Conservation (phyloP, 2,888 invertebrate genomes). For the Cabera pusaria region DNA sequence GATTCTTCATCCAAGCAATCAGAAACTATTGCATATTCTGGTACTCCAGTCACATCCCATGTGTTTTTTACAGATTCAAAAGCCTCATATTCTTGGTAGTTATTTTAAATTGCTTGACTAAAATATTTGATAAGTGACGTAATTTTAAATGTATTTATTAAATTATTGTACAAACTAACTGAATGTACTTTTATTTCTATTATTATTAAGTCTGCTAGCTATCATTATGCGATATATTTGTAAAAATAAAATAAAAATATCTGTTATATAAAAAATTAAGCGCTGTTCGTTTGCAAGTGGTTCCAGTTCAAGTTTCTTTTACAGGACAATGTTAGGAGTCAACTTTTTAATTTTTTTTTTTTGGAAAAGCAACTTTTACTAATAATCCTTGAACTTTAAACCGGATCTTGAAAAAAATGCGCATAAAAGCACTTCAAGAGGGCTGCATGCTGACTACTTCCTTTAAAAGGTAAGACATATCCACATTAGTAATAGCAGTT, state of each 20-base stretch:
- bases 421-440: slow-evolving; percentile 3
- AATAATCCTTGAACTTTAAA: slow-evolving; percentile 6
- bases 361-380: slow-evolving; percentile 13
- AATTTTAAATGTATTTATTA: background rate
- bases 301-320: no score
- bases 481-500: slow-evolving; percentile 17
- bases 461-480: slow-evolving; percentile 17
- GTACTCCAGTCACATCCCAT: slow-evolving; percentile 46
- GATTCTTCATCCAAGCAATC: background rate
- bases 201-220: no score
- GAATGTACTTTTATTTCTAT: no score
- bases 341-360: no score
- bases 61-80: slow-evolving; percentile 48
- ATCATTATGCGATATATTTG: no score
- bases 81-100: slow-evolving; percentile 53
- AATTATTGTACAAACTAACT: no score
- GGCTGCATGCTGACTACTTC: slow-evolving; percentile 1
- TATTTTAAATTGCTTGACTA: slow-evolving; percentile 47
- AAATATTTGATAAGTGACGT: slow-evolving; percentile 36
- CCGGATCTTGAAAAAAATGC: background rate
- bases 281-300: no score
- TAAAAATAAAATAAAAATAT: no score
- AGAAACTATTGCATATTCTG: slow-evolving; percentile 39
- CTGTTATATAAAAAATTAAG: no score
- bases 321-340: no score